Evolutionary conservation across 64 coral and sea anemone species (phyloP), one percentile per base, ranked within the genome.

Genomic region (Dendronephthya gigantea): DNA sequence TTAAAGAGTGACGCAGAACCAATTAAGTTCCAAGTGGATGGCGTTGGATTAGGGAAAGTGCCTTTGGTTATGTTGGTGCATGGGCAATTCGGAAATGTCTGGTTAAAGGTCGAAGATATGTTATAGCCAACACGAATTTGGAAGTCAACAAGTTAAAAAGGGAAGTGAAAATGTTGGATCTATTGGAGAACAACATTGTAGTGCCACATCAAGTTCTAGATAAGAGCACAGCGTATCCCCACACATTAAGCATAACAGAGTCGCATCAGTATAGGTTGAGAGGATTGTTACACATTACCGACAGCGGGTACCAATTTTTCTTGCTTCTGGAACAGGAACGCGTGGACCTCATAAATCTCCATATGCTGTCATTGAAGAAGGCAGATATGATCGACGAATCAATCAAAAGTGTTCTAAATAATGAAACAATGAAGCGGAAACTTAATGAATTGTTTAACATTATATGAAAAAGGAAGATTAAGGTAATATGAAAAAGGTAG

Each of bases 221-320:
- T 39, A 14, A 88, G 9, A 17, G 1, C 0, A 40, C 17, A 12
- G 16, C 82, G 50, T 82, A 87, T 83, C 22, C 17, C 37, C 84
- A 86, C 11, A 87, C 85, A 29, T 40, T 87, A 9, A 19, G 45
- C 30, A 76, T 83, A 23, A 91, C 82, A n/a, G 90, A 91, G 32
- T 82, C 56, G 22, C 84, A 49, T 0, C 90, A 91, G 45, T 91
- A 91, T 59, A 87, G 90, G 34, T 75, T 83, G 56, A 83, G 84
- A 66, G 90, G 90, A 9, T 58, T 91, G 35, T 23, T 91, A 32
- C 72, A 87, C 41, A 91, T 87, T 34, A 31, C 16, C 7, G 90
- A 91, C n/a, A 48, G 40, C 3, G 90, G 39, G 5, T 87, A 83
- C 48, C 55, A 68, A 50, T 91, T 91, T 52, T 91, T 91, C 90